Conservation (phyloP, 2,888 invertebrate species). For the Bruchidius siliquastri region DNA sequence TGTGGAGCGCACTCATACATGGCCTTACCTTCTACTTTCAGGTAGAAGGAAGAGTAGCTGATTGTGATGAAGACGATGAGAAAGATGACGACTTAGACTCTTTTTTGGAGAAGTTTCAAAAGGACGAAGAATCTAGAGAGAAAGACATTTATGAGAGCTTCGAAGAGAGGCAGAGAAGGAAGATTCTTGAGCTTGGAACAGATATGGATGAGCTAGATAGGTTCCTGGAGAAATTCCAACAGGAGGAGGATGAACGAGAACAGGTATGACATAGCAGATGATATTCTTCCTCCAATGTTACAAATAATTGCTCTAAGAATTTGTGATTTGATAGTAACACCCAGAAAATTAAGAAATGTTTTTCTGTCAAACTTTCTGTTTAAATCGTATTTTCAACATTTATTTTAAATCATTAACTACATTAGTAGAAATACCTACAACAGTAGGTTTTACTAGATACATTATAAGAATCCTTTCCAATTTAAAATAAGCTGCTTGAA, state of each 20-base stretch:
- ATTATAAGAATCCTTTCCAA: no score
- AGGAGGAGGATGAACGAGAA: slow-evolving; percentile 9
- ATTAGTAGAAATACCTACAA: no score
- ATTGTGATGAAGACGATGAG: slow-evolving; percentile 6
- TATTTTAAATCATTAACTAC: no score
- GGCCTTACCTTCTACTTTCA: neutral
- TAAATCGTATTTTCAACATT: no score
- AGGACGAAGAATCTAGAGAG: slow-evolving; percentile 9
- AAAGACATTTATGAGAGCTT: slow-evolving; percentile 1
- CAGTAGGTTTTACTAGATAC: no score
- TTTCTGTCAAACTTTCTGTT: no score
- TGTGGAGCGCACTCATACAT: no score
- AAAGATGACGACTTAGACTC: slow-evolving; percentile 18
- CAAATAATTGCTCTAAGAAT: no score
- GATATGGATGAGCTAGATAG: slow-evolving; percentile 27
- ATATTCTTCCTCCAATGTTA: no score
- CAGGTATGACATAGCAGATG: slow-evolving; percentile 3
- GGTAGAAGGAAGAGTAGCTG: neutral
- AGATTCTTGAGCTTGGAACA: neutral
- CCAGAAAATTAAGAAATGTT: no score
- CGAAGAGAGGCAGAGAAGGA: neutral
- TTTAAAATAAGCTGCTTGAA: no score
- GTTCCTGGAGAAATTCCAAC: slow-evolving; percentile 18
- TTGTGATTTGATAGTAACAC: no score
- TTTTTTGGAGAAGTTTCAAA: slow-evolving; percentile 19